Conservation (phyloP, 2,797 vertebrate genomes). For the Paratrypauchen microcephalus region DNA sequence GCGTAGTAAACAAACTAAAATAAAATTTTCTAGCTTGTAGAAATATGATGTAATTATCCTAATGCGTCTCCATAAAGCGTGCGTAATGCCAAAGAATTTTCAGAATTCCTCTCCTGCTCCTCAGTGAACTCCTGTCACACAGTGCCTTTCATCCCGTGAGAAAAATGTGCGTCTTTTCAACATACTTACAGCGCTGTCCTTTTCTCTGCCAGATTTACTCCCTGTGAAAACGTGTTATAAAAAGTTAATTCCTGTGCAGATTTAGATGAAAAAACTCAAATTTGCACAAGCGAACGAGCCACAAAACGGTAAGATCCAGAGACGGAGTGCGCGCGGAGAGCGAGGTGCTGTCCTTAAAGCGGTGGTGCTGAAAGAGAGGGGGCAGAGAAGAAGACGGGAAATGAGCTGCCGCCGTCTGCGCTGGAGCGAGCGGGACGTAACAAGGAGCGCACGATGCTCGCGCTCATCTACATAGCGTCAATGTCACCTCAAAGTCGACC, state of each 20-base stretch:
- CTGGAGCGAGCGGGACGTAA: conserved; percentile 74
- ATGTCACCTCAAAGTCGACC: conserved; percentile 83
- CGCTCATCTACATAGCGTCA: conserved; percentile 81
- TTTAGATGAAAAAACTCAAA: conserved; percentile 50
- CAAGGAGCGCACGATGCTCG: conserved; percentile 74
- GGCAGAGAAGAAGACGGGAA: conserved; percentile 69
- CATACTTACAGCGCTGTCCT: conserved; percentile 63
- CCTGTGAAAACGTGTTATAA: conserved; percentile 47
- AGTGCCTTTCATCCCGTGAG: background rate
- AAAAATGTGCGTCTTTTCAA: background rate
- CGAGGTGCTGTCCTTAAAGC: conserved; percentile 78
- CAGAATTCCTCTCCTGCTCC: conserved; percentile 19
- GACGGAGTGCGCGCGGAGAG: conserved; percentile 51
- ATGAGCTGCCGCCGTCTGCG: conserved; percentile 75
- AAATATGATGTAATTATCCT: background rate
- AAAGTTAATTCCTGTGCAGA: conserved; percentile 66
- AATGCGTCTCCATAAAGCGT: conserved; percentile 21
- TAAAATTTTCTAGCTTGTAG: background rate
- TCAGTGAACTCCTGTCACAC: background rate
- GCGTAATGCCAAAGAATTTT: conserved; percentile 35
- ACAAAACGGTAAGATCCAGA: conserved; percentile 60
- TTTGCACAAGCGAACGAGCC: conserved; percentile 62
- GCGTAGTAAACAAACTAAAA: background rate
- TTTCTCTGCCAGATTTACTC: conserved; percentile 37
- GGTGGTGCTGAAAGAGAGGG: conserved; percentile 81